Conservation (phyloP, 2,888 invertebrate genomes). For the Matsumyia berberina region DNA sequence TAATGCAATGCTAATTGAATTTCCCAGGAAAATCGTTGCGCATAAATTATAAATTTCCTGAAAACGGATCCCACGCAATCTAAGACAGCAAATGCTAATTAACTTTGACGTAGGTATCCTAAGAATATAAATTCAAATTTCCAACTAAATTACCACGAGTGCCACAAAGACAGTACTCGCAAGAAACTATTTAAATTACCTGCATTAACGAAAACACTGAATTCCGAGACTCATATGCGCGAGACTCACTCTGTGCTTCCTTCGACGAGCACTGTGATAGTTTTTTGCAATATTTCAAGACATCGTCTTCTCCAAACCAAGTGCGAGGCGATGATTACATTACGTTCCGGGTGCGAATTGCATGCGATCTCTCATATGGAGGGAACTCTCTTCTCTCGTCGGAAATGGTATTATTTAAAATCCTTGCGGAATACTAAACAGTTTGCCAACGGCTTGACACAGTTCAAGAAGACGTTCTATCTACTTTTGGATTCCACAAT, state of each 20-base stretch:
- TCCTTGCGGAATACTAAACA: slow-evolving; percentile 73
- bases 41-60: background rate
- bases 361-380: slow-evolving; percentile 58
- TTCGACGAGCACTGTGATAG: background rate
- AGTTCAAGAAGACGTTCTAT: slow-evolving; percentile 71
- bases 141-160: background rate
- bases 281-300: slow-evolving; percentile 53
- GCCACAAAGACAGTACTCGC: no score
- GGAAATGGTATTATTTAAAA: slow-evolving; percentile 76
- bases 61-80: background rate
- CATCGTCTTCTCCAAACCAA: slow-evolving; percentile 9
- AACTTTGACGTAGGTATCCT: background rate
- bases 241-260: slow-evolving; percentile 8
- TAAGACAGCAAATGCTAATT: slow-evolving; percentile 10
- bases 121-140: background rate
- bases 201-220: slow-evolving; percentile 35
- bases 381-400: slow-evolving; percentile 35
- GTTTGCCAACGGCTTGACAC: slow-evolving; percentile 75
- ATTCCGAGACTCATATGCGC: slow-evolving; percentile 10
- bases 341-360: slow-evolving; percentile 64
- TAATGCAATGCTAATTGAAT: background rate
- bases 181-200: slow-evolving; percentile 41
- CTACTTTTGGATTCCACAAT: slow-evolving; percentile 68
- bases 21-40: no score
- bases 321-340: slow-evolving; percentile 66